Base-by-base conservation (phyloP, 2,797 vertebrate genomes). In the Serranus cabrilla region DNA sequence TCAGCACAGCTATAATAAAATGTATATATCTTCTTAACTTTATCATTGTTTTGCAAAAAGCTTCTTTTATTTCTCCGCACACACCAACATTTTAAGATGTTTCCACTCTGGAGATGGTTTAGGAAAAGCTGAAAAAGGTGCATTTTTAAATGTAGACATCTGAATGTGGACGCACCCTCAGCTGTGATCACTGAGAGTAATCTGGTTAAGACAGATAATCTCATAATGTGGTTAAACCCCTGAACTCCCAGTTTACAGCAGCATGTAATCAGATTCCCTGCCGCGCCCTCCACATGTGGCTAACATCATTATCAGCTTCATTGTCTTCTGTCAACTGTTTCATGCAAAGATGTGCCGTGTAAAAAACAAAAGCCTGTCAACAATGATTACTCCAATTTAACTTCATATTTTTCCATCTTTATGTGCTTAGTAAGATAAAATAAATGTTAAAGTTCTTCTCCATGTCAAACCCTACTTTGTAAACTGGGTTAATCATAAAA, bases 191-290 rank as follows among this genome's bases (percentile, higher is more conserved):
- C 37, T 21, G 20, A n/a, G 13, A 34, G 21, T 60, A 64, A 60
- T 68, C 82, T 64, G 49, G 34, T 40, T 54, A 47, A 31, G 1
- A 16, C 27, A 42, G 71, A 81, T 81, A 52, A 78, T 78, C 74
- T 80, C 31, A 62, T 49, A 46, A 60, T 73, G 34, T 66, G 45
- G 9, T 66, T 46, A 57, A 65, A 51, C n/a, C 11, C 39, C n/a
- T 57, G 56, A 51, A 60, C 18, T 37, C 39, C 18, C 37, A 45
- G 42, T 63, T 66, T 65, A 70, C 40, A 50, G 39, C 31, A 57
- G 12, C 52, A 14, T 46, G 5, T 45, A 37, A 68, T 47, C 46
- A 68, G 40, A 64, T 46, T 58, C n/a, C 34, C 69, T 43, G 18
- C 18, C 4, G 1, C 13, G 20, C 11, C 1, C 62, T 20, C 13